Conservation (phyloP, 2,888 invertebrate species). For the Dryocosmus kuriphilus region DNA sequence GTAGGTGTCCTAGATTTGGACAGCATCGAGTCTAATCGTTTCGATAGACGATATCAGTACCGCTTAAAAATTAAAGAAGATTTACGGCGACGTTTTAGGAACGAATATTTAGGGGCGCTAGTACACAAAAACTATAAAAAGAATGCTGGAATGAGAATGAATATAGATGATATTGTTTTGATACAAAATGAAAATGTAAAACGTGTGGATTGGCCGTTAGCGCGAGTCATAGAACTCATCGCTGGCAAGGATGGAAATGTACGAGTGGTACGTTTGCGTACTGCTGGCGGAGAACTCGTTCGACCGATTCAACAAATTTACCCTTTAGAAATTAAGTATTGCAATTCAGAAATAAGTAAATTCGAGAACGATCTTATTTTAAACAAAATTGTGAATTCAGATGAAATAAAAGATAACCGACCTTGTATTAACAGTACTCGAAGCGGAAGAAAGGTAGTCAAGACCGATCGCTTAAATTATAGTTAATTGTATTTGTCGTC, state of each 20-base stretch:
- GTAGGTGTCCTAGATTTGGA: too few species aligned
- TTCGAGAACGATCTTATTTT: too few species aligned
- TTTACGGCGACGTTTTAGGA: too few species aligned
- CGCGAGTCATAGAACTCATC: too few species aligned
- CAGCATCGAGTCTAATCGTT: too few species aligned
- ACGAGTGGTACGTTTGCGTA: slow-evolving; percentile 22
- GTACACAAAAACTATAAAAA: slow-evolving; percentile 52
- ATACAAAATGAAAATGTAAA: too few species aligned
- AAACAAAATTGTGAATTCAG: background rate
- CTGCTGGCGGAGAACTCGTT: background rate
- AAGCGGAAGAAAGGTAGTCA: background rate
- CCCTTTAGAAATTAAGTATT: slow-evolving; percentile 39
- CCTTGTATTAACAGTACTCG: background rate
- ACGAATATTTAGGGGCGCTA: slow-evolving; percentile 56
- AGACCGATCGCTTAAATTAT: background rate
- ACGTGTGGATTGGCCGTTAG: slow-evolving; percentile 42
- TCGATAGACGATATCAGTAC: too few species aligned
- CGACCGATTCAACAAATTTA: slow-evolving; percentile 38
- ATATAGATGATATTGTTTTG: slow-evolving; percentile 45
- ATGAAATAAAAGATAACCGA: too few species aligned
- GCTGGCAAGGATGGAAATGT: slow-evolving; percentile 26
- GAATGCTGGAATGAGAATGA: background rate
- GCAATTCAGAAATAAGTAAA: background rate
- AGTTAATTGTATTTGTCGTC: too few species aligned
- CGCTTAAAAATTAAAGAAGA: too few species aligned